Percentiles rank a stretch among this genome's conserved stretches.
Evolutionary conservation across 2,113 vertebrate genomes (phyloP).

Genomic region (Tychaedon coryphoeus): DNA sequence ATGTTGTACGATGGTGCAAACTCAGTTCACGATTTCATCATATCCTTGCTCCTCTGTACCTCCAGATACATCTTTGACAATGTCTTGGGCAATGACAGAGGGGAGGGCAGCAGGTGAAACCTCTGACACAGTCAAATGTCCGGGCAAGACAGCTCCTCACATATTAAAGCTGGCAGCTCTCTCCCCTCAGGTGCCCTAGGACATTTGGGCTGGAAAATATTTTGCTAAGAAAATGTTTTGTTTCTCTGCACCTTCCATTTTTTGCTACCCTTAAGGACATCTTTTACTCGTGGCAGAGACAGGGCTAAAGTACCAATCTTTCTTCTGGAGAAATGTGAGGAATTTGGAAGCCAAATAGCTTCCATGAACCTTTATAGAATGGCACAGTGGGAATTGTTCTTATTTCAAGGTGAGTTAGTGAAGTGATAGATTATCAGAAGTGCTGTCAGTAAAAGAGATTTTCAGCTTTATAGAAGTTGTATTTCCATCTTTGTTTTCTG

Average conservation of each 20-base stretch:
- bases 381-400: not conserved
- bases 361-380: not conserved
- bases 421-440: not conserved
- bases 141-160: not conserved
- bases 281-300: not conserved
- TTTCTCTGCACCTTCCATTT: not conserved
- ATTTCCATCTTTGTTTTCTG: not conserved
- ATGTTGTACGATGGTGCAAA: fast-evolving
- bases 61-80: not conserved
- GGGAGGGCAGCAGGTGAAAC: not conserved
- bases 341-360: not conserved
- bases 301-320: not conserved
- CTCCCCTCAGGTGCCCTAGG: not conserved
- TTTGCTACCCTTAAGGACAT: not conserved
- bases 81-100: not conserved
- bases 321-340: not conserved
- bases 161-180: not conserved
- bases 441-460: not conserved
- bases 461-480: not conserved
- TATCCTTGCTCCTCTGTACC: not conserved
- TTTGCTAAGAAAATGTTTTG: not conserved
- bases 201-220: not conserved
- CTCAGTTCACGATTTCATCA: not conserved
- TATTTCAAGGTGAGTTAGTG: not conserved
- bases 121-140: not conserved